Base-by-base conservation (phyloP, 1,140 invertebrate species). In the Cotesia vestalis region DNA sequence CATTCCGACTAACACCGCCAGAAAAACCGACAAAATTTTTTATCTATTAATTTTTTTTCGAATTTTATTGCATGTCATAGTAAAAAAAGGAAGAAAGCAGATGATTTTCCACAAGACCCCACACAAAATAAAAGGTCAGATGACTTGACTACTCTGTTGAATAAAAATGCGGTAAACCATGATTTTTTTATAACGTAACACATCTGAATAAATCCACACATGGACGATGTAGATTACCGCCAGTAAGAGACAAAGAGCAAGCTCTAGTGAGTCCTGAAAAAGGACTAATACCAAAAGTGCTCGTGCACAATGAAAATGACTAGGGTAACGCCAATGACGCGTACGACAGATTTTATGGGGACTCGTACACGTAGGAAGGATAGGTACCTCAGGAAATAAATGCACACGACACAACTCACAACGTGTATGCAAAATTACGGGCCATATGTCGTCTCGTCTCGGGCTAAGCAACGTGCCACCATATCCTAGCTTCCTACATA, bases 331-430 rank as follows among this genome's bases (percentile, higher is more conserved):
- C 27, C 69, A 55, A 68, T 69, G 68, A 75, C 53, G 69, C 71
- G 76, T 73, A 75, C 66, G 74, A 73, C 76, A 73, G 74, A 73
- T 75, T 77, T 77, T 73, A 77, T 77, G 74, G 72, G 53, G 27
- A 69, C 11, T 1, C 27, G 27, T 27, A 27, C 27, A 27, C 27
- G 27, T 67, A 57, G 9, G 17, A 12, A 51, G 36, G 20, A 60
- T 14, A 6, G 34, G 2, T 61, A 51, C 2, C 38, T 53, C 62
- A 12, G 14, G 36, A 59, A 59, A 34, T 66, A 35, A 63, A 69
- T 66, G 38, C 51, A 66, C 34, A 36, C 64, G 4, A 69, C 5
- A 11, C 63, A 63, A 20, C 59, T 60, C 34, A 36, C 64, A 8
- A 69, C 40, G 40, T 68, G 66, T 66, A 77, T 75, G 76, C 73